Conservation (phyloP, 2,113 vertebrate genomes). For the Paramormyrops kingsleyae region DNA sequence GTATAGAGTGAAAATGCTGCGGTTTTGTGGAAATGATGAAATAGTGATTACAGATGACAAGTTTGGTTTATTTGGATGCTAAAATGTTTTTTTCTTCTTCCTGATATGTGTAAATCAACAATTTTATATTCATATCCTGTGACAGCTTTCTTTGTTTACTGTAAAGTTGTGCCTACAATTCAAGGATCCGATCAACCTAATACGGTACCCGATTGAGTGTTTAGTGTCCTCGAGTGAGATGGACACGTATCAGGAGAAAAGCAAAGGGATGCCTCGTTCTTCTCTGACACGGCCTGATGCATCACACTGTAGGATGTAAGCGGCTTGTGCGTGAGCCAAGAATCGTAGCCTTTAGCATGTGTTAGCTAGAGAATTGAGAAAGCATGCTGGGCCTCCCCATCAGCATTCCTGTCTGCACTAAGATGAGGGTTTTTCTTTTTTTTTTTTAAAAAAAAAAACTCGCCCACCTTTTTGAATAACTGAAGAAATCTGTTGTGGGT, state of each 20-base stretch:
- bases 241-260: background rate
- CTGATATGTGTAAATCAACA: background rate
- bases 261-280: background rate
- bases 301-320: conserved; percentile 12
- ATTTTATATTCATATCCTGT: background rate
- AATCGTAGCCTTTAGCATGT: conserved; percentile 2
- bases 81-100: background rate
- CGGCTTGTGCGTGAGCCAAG: background rate
- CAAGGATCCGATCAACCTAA: background rate
- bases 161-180: background rate
- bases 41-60: background rate
- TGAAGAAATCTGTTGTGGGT: background rate
- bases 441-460: too few relatives aligned
- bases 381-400: background rate
- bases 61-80: background rate
- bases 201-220: background rate
- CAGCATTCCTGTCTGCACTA: background rate
- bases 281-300: background rate
- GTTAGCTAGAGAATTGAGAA: background rate
- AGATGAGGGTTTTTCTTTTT: background rate
- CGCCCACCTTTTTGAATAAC: background rate
- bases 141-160: background rate
- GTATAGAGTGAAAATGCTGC: background rate
- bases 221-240: conserved; percentile 7
- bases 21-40: background rate